Base-by-base conservation (phyloP, 2,888 invertebrate genomes). In the Platerodrilus igneus region DNA sequence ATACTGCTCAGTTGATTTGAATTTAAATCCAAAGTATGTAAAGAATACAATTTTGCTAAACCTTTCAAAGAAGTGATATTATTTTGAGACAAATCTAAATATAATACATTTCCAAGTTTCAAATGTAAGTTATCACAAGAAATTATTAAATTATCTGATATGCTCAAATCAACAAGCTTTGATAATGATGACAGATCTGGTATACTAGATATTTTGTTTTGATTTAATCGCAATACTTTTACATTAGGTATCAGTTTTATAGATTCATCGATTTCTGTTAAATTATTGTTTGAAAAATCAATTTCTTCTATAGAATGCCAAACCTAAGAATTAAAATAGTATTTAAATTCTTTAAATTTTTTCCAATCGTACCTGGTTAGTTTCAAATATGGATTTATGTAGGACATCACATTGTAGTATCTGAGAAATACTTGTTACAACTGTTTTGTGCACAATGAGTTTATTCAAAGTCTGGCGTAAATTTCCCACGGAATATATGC, bases 31-130 rank as follows among this genome's bases (percentile, higher is more conserved):
- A 97, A 70, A 52, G 77, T 81, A 52, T 88, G 86, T 42, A 97
- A 68, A 0, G 93, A 92, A 63, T 89, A 91, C 16, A 96, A 63
- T 61, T 90, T 87, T 0, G 82, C 78, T 54, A 92, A 81, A 1
- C 87, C 86, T 43, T 73, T 70, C 0, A 91, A 67, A 0, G 79
- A 75, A 11, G 74, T 75, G 3, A 96, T 78, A 59, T 79, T 78
- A 67, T 96, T 96, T 53, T 90, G 86, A 0, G 90, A 83, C 30
- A 97, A 66, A 62, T 89, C 84, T 31, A 97, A 76, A 39, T 78
- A 79, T n/a, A 84, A 79, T 27, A 96, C 77, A 67, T 94, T 93
- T 4, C 93, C 93, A 41, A 96, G 76, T 65, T 86, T 86, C 3
- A 82, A 79, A 63, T 93, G 86, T 69, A 94, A 79, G 60, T 85